These are phyloP conservation scores for Holacanthella duospinosa DNA, from an alignment of 2,888 invertebrate genomes.

Conservation along the genomic window DNA sequence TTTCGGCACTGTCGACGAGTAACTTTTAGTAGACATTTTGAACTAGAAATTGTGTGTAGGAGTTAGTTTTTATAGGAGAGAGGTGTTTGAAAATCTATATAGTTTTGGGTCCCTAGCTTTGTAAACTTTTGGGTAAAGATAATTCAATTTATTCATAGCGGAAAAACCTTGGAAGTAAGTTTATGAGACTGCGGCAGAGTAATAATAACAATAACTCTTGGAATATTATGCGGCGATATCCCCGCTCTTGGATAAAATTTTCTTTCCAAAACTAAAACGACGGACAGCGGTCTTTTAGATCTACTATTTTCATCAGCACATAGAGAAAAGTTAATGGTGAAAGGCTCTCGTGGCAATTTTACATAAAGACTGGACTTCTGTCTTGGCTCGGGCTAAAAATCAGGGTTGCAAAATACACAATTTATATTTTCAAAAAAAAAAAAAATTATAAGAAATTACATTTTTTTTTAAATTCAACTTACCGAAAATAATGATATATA, in stretches of 20 bases:
- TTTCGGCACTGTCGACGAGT: neutral
- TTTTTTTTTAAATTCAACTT: too few species aligned
- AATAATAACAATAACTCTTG: slow-evolving; percentile 1
- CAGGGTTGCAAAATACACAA: too few species aligned
- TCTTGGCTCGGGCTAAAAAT: too few species aligned
- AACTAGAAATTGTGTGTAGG: too few species aligned
- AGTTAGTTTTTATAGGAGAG: too few species aligned
- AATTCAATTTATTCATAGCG: slow-evolving; percentile 5
- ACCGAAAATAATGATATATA: too few species aligned
- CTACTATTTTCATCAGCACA: too few species aligned
- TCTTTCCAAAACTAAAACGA: neutral
- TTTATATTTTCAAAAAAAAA: too few species aligned
- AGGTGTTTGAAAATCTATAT: too few species aligned
- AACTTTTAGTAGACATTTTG: too few species aligned
- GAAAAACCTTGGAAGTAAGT: neutral
- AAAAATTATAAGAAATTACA: too few species aligned
- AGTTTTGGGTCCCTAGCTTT: too few species aligned
- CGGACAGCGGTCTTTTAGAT: neutral
- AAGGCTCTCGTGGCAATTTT: neutral
- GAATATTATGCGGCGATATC: neutral
- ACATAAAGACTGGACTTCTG: neutral
- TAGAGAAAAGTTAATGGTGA: neutral
- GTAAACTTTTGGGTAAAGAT: neutral
- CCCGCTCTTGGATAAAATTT: neutral
- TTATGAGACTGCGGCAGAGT: neutral